These are phyloP conservation scores for Aphelenchoides besseyi DNA, from an alignment of 1,140 invertebrate species.

Conservation along the genomic window DNA sequence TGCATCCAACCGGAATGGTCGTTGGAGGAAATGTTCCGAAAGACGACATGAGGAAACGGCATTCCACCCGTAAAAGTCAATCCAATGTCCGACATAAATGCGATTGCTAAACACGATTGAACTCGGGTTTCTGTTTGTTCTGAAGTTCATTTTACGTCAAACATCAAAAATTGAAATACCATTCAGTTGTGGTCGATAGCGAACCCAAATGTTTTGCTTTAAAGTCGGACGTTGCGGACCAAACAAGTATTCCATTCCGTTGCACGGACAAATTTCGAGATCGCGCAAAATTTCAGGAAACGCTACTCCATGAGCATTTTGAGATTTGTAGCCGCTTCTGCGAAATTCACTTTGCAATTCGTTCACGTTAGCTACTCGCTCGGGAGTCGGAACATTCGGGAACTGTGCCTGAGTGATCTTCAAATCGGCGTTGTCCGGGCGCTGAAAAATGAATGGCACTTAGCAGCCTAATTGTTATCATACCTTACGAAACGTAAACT, in stretches of 20 bases:
- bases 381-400: constrained; percentile 6
- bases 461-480: not conserved
- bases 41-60: not conserved
- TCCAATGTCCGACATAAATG: constrained; percentile 13
- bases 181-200: not conserved
- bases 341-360: constrained; percentile 5
- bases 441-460: not conserved
- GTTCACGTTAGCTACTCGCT: not conserved
- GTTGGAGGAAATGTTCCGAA: not conserved
- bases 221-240: constrained; percentile 8
- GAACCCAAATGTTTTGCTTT: constrained; percentile 19
- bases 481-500: constrained; percentile 21
- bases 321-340: not conserved
- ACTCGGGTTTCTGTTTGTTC: not conserved
- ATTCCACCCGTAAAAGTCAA: constrained; percentile 11
- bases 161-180: not conserved
- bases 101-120: not conserved
- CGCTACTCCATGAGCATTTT: not conserved
- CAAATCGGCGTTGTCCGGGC: not conserved
- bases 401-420: constrained; percentile 13
- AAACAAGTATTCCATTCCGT: constrained; percentile 15
- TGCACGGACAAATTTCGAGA: constrained; percentile 16
- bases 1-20: constrained; percentile 21
- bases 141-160: not conserved
- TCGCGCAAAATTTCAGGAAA: not conserved